Evolutionary conservation across 2,888 invertebrate genomes (phyloP).

Genomic region (Biston stratarius): DNA sequence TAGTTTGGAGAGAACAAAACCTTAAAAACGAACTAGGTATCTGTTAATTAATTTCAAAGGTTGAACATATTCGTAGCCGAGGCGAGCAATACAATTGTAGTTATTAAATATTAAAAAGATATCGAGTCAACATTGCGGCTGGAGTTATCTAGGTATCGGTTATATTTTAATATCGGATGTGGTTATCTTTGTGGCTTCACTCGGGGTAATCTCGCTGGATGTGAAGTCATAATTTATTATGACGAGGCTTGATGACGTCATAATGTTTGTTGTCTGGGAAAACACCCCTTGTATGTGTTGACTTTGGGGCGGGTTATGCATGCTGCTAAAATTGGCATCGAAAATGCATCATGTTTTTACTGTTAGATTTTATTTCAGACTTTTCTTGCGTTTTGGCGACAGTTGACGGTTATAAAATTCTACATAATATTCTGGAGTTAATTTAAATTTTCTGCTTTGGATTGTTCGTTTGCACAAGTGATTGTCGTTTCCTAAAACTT

Average conservation of each 20-base stretch:
- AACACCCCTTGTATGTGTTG: slow-evolving; percentile 24
- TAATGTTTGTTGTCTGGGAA: slow-evolving; percentile 39
- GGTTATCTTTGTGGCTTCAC: slow-evolving; percentile 43
- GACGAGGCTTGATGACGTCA: slow-evolving; percentile 40
- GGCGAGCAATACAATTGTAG: slow-evolving; percentile 6
- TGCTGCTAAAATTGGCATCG: slow-evolving; percentile 1
- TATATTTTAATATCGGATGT: slow-evolving; percentile 44
- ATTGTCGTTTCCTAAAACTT: neutral
- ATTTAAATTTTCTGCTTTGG: neutral
- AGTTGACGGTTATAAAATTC: neutral
- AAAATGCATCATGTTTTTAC: slow-evolving; percentile 9
- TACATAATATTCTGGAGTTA: neutral
- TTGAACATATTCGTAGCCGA: too few species aligned
- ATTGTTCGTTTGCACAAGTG: neutral
- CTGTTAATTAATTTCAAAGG: too few species aligned
- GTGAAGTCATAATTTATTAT: slow-evolving; percentile 41
- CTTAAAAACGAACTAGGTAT: too few species aligned
- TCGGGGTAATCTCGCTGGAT: slow-evolving; percentile 54
- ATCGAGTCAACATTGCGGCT: slow-evolving; percentile 29
- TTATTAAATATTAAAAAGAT: slow-evolving; percentile 35
- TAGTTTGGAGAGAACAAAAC: too few species aligned
- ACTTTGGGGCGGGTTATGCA: slow-evolving; percentile 13
- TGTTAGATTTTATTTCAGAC: neutral
- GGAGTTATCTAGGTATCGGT: slow-evolving; percentile 36
- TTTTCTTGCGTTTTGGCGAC: neutral